A percentile compares a stretch with the other conserved stretches of the same genome.
phyloP scores from a whole-genome alignment of 2,797 vertebrate genomes.

The Helostoma temminkii region DNA sequence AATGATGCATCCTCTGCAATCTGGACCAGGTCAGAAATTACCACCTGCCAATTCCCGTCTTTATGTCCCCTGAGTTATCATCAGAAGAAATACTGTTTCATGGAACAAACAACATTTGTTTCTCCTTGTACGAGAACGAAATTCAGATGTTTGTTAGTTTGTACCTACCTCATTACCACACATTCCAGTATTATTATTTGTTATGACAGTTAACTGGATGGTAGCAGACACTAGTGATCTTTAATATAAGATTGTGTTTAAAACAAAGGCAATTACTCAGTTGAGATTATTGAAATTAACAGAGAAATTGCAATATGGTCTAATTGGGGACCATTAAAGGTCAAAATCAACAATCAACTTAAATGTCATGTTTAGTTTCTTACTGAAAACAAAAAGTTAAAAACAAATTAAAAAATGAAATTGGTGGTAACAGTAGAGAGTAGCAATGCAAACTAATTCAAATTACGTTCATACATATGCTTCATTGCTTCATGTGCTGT shows the following conservation, averaged over 20 bases:
- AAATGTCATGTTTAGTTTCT: too few relatives aligned
- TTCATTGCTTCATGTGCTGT: too few relatives aligned
- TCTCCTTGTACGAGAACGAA: neutral
- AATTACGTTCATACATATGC: too few relatives aligned
- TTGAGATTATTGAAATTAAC: neutral
- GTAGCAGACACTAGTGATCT: constrained; percentile 6
- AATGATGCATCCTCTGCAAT: constrained; percentile 30
- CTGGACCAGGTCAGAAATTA: constrained; percentile 35
- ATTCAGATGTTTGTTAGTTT: neutral
- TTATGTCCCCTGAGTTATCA: constrained; percentile 9
- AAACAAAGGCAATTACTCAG: neutral
- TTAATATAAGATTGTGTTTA: neutral
- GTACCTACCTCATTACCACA: too few relatives aligned
- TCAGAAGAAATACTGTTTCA: neutral
- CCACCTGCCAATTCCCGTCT: constrained; percentile 22
- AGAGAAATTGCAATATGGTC: neutral
- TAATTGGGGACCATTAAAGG: neutral
- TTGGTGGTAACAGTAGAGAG: too few relatives aligned
- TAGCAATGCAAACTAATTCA: too few relatives aligned
- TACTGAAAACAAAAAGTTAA: neutral
- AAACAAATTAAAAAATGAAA: too few relatives aligned
- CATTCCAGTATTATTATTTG: too few relatives aligned
- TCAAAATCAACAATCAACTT: too few relatives aligned
- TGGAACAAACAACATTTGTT: constrained; percentile 15
- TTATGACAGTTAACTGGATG: too few relatives aligned